A percentile compares a stretch with the other conserved stretches of the same genome.
phyloP scores from a whole-genome alignment of 2,113 vertebrate species.

The Pithys albifrons region DNA sequence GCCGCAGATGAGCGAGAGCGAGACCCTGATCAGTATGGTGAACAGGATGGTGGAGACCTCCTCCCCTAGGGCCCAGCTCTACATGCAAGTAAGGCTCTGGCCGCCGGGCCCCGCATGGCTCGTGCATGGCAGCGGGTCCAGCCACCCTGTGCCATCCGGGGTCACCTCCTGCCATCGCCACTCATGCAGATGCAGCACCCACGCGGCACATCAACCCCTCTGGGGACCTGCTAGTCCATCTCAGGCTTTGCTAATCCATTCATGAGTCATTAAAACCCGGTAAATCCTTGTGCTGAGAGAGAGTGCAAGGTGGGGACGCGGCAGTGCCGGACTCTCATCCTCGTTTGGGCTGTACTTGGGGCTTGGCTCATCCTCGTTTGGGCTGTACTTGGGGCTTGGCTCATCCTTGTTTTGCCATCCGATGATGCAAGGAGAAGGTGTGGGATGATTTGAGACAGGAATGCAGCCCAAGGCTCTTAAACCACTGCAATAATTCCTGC shows the following conservation, averaged over 20 bases:
- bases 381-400: neutral
- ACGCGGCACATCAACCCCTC: neutral
- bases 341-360: neutral
- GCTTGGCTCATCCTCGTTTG: neutral
- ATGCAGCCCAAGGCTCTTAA: neutral
- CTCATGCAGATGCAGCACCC: neutral
- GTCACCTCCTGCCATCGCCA: slow-evolving; percentile 32
- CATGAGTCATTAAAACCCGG: neutral
- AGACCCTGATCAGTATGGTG: slow-evolving; percentile 87
- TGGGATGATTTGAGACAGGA: neutral
- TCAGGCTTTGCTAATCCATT: slow-evolving; percentile 52
- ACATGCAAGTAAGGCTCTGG: slow-evolving; percentile 87
- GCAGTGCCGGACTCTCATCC: neutral
- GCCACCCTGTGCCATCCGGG: slow-evolving; percentile 11
- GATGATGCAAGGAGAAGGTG: neutral
- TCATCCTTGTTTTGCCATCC: neutral
- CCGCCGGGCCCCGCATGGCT: slow-evolving; percentile 3
- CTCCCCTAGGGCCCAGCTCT: slow-evolving; percentile 86
- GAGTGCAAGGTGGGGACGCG: neutral
- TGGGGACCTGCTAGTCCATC: slow-evolving; percentile 13
- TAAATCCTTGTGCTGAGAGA: neutral
- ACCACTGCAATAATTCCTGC: neutral
- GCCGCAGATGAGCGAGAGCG: slow-evolving; percentile 86
- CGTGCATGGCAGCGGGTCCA: slow-evolving; percentile 50
- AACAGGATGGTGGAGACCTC: slow-evolving; percentile 88